A percentile compares a stretch with the other conserved stretches of the same genome.
phyloP scores from a whole-genome alignment of 2,888 invertebrate species.

The Drosophila merina region DNA sequence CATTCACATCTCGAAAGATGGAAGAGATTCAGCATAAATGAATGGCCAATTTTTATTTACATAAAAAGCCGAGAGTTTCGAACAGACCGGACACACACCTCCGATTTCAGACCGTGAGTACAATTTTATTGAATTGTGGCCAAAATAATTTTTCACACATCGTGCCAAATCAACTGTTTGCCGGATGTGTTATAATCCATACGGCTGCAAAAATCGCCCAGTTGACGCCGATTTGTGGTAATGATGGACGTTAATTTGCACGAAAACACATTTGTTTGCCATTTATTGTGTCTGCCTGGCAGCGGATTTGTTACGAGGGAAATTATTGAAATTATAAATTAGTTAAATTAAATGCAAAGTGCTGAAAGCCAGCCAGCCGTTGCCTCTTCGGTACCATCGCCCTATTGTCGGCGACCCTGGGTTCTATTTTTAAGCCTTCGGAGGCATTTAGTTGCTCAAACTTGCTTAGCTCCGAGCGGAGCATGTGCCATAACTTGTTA shows the following conservation, averaged over 20 bases:
- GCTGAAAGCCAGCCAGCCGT: slow-evolving; percentile 41
- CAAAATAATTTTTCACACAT: slow-evolving; percentile 66
- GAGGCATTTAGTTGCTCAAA: slow-evolving; percentile 11
- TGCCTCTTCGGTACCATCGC: slow-evolving; percentile 16
- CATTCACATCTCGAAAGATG: slow-evolving; percentile 49
- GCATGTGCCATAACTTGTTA: slow-evolving; percentile 39
- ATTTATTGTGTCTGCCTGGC: slow-evolving; percentile 45
- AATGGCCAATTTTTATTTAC: slow-evolving; percentile 35
- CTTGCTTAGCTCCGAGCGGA: neutral
- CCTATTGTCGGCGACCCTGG: slow-evolving; percentile 34
- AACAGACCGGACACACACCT: slow-evolving; percentile 6
- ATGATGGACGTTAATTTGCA: slow-evolving; percentile 43
- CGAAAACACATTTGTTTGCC: slow-evolving; percentile 48
- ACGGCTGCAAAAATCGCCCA: slow-evolving; percentile 15
- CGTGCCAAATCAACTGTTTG: slow-evolving; percentile 20
- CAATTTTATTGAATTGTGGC: slow-evolving; percentile 53
- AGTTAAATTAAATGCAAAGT: slow-evolving; percentile 54
- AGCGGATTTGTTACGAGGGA: slow-evolving; percentile 48
- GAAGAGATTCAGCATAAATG: slow-evolving; percentile 39
- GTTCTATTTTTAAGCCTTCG: slow-evolving; percentile 37
- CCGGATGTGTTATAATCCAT: slow-evolving; percentile 55
- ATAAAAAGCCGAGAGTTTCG: slow-evolving; percentile 42
- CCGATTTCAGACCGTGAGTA: slow-evolving; percentile 1
- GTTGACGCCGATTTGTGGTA: slow-evolving; percentile 24
- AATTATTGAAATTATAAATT: slow-evolving; percentile 73